Evolutionary conservation across 2,113 vertebrate genomes (phyloP).

Genomic region (Poecile atricapillus): DNA sequence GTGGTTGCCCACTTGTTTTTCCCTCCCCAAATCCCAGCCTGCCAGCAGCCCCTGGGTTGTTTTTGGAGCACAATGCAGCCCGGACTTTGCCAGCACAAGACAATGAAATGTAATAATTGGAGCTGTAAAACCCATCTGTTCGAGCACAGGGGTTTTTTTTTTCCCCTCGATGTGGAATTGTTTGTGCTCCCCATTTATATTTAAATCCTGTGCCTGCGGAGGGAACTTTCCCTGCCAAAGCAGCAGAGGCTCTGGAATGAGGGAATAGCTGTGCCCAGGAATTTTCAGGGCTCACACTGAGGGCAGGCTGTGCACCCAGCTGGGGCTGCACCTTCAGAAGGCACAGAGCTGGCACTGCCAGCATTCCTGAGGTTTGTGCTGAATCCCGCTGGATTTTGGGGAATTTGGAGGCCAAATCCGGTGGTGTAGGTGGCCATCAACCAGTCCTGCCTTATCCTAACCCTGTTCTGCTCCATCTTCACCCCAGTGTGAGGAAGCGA

Average conservation of each 20-base stretch:
- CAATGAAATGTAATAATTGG: conserved; percentile 25
- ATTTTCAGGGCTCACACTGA: neutral
- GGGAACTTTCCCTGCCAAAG: neutral
- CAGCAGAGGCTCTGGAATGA: neutral
- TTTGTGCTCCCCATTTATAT: conserved; percentile 21
- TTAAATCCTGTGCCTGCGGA: neutral
- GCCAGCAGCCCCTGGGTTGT: neutral
- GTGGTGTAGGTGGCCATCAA: rapidly evolving
- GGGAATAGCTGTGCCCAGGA: neutral
- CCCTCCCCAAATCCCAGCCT: neutral
- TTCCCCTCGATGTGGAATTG: neutral
- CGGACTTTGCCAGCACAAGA: conserved; percentile 19
- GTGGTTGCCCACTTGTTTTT: neutral
- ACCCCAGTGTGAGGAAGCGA: too few species aligned
- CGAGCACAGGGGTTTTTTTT: neutral
- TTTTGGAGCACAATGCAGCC: neutral
- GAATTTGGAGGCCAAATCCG: rapidly evolving
- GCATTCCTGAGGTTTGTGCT: too few species aligned
- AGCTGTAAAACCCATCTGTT: conserved; percentile 60
- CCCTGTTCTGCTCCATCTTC: rapidly evolving
- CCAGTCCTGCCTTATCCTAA: neutral
- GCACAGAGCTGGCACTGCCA: neutral
- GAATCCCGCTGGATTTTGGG: neutral
- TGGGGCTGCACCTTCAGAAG: neutral
- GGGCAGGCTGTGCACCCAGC: neutral